These are phyloP conservation scores for Solenopsis fugax DNA, from an alignment of 1,140 invertebrate species.

Conservation along the genomic window DNA sequence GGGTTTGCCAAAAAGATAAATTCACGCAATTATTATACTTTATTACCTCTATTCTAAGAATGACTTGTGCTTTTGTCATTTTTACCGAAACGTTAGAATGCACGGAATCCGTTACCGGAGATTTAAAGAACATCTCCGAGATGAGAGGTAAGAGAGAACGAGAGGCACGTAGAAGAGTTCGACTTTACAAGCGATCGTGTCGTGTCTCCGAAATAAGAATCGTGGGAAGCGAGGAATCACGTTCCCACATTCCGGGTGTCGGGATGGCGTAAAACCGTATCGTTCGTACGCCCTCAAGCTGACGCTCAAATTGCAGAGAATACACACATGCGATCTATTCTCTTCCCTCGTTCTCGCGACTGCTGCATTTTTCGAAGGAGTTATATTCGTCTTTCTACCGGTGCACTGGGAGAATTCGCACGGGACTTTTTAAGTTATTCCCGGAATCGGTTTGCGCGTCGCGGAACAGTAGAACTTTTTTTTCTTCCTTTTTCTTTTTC, in stretches of 20 bases:
- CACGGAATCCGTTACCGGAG: constrained; percentile 19
- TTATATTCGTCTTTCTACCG: constrained; percentile 2
- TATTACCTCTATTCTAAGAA: not conserved
- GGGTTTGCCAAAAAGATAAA: not conserved
- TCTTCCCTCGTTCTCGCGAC: constrained; percentile 3
- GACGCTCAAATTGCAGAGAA: constrained; percentile 53
- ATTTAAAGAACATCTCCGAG: constrained; percentile 34
- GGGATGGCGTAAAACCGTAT: constrained; percentile 45
- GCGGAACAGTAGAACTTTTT: constrained; percentile 24
- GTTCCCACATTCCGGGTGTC: constrained; percentile 50
- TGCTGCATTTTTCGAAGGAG: constrained; percentile 4
- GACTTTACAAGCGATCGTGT: constrained; percentile 38
- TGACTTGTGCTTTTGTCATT: not conserved
- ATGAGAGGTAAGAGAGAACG: not conserved
- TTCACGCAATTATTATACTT: not conserved
- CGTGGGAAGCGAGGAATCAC: constrained; percentile 51
- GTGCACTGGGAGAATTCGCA: constrained; percentile 20
- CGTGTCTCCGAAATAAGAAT: constrained; percentile 69
- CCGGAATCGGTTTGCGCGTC: not conserved
- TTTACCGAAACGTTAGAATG: not conserved
- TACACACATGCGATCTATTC: constrained; percentile 30
- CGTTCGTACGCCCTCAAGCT: constrained; percentile 53
- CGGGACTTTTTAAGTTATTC: constrained; percentile 42
- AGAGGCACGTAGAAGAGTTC: constrained; percentile 3
- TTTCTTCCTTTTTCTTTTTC: not conserved